Base-by-base conservation (phyloP, 2,888 invertebrate species). In the Tromatobia lineatoria region DNA sequence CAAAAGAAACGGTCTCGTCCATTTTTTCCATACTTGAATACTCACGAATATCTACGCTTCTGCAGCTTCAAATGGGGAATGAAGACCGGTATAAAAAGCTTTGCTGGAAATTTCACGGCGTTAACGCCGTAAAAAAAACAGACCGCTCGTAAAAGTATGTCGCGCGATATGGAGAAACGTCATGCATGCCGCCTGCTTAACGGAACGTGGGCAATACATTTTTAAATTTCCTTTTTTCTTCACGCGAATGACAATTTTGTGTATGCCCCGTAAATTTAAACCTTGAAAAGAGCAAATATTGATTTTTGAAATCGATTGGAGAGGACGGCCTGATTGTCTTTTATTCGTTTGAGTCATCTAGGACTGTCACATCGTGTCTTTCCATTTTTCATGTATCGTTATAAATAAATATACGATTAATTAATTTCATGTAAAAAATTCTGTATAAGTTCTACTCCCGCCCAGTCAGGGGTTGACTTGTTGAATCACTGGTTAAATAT, bases 141-240 rank as follows among this genome's bases (percentile, higher is more conserved):
- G 3, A 29, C 2, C 29, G 50, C 47, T 70, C 74, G 74, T 74
- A 84, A 84, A 84, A 80, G 74, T 79, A 74, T 80, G 57, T 54
- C 42, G 57, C 25, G 64, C 69, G 83, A 83, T 80, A 83, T 77
- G 67, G 54, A 38, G 61, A 74, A 77, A 80, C 50, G 61, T 15
- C 59, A 34, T 74, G 69, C 47, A 59, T 25, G 79, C 50, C 71
- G 59, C 15, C 59, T 59, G 82, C 66, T 15, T 13, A 64, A 67
- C 57, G 82, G 74, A 61, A 23, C 64, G 66, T 29, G 66, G 20
- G 10, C n/a, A 29, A 25, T 71, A 66, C 70, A 66, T 76, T 52
- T 50, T 67, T 70, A 75, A 57, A 29, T 8, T 45, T 67, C 59
- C 64, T 25, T 64, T 29, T 52, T 38, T 10, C 45, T 11, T 13